Percentiles rank a stretch among this genome's conserved stretches.
These are phyloP conservation scores for Brotula barbata DNA, from an alignment of 2,797 vertebrate species.

Conservation along the genomic window DNA sequence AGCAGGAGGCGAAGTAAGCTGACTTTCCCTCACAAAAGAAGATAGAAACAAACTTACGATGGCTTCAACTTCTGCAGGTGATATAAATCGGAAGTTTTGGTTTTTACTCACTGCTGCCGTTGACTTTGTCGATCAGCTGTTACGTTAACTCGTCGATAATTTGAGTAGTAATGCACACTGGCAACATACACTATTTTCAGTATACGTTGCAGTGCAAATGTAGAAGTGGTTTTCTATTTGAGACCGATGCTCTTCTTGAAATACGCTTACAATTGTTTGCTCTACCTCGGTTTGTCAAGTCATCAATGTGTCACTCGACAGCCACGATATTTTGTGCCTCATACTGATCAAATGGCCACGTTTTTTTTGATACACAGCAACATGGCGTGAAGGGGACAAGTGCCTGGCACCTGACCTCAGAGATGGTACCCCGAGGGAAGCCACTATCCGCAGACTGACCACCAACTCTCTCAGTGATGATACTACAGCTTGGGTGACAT, in stretches of 20 bases:
- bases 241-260: not conserved
- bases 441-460: slow-evolving; percentile 75
- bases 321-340: not conserved
- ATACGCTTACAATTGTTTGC: not conserved
- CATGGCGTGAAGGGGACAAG: slow-evolving; percentile 61
- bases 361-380: slow-evolving; percentile 43
- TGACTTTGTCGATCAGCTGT: not conserved
- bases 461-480: slow-evolving; percentile 65
- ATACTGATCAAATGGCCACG: not conserved
- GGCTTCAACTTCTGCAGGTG: slow-evolving; percentile 52
- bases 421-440: slow-evolving; percentile 75
- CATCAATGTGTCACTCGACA: not conserved
- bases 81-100: slow-evolving; percentile 38
- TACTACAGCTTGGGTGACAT: slow-evolving; percentile 73
- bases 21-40: slow-evolving; percentile 15
- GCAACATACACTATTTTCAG: too few relatives aligned
- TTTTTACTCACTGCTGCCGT: not conserved
- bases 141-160: too few relatives aligned
- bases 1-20: slow-evolving; percentile 18
- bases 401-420: slow-evolving; percentile 79
- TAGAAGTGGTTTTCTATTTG: not conserved
- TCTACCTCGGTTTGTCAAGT: not conserved
- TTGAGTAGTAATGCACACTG: too few relatives aligned
- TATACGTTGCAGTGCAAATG: not conserved
- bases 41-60: slow-evolving; percentile 34